Evolutionary conservation across 2,888 invertebrate genomes (phyloP), one percentile per base, ranked within the genome.

Genomic region (Lasioglossum figueresi): DNA sequence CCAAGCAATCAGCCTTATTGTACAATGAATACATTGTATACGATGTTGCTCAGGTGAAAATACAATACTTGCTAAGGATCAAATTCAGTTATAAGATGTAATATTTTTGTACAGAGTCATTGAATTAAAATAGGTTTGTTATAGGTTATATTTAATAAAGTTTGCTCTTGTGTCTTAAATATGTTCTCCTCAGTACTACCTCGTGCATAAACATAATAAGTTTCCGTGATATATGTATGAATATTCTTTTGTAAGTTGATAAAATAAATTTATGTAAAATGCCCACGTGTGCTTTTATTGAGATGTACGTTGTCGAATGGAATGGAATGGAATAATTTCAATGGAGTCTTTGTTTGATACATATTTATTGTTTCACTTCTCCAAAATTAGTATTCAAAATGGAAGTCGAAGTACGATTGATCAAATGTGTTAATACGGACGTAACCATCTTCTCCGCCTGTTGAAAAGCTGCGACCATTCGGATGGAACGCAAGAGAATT

Each of bases 381-480:
- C 31, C 82, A 85, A 14, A 84, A 80, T 94, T 95, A 96, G 94
- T 97, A 98, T 96, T 99, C 99, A 95, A 99, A 98, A 92, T 98
- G 97, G 95, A 98, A 99, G 94, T 99, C 99, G 95, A 98, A 99
- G 96, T 99, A 99, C 73, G 98, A 97, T 93, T 97, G 97, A 96
- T 99, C 99, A 95, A 99, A 99, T 93, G 97, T 97, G 95, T 99
- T 99, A 81, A 99, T 97, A 93, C 99, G 96, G 73, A 99, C 98
- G 95, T 99, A 99, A 96, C 99, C 99, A 95, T 99, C 99, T 96
- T 99, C 99, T 94, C 99, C 99, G 40, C 99, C 99, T 77, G 99
- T 99, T 82, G 98, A 98, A 95, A 98, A 99, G 94, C 99, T 98
- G 94, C 97, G 98, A 76, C 99, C 99, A 96, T 99, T 99, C 1